These are phyloP conservation scores for Nephrocerus scutellatus DNA, from an alignment of 2,888 invertebrate species.

Conservation along the genomic window DNA sequence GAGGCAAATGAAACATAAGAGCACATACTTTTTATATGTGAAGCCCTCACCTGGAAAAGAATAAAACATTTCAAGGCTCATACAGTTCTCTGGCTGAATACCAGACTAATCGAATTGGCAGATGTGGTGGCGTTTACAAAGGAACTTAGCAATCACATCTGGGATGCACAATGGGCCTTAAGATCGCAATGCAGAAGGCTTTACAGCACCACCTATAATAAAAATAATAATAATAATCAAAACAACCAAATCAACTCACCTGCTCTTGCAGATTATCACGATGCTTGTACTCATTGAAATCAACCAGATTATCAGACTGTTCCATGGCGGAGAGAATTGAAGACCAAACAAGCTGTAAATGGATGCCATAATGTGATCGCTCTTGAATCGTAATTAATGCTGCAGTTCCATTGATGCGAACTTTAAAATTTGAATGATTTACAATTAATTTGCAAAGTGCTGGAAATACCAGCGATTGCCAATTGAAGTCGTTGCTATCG, in stretches of 20 bases:
- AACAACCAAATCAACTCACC: slow-evolving; percentile 45
- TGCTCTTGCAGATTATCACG: slow-evolving; percentile 80
- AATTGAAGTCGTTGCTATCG: slow-evolving; percentile 24
- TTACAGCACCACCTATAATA: no score
- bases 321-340: slow-evolving; percentile 67
- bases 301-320: slow-evolving; percentile 69
- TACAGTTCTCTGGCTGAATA: no score
- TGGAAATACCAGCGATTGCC: slow-evolving; percentile 58
- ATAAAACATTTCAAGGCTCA: no score
- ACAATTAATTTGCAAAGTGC: slow-evolving; percentile 60
- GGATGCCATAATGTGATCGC: slow-evolving; percentile 58
- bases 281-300: slow-evolving; percentile 79
- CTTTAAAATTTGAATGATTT: slow-evolving; percentile 78
- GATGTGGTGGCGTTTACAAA: no score
- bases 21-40: no score
- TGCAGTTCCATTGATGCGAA: slow-evolving; percentile 77
- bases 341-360: slow-evolving; percentile 61
- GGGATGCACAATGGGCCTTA: no score
- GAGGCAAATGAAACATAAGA: no score
- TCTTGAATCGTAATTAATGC: slow-evolving; percentile 60
- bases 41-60: no score
- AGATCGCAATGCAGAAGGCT: no score
- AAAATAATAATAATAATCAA: background rate
- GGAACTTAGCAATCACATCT: no score
- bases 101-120: no score